Evolutionary conservation across 2,888 invertebrate genomes (phyloP).

Genomic region (Archips crataeganus): DNA sequence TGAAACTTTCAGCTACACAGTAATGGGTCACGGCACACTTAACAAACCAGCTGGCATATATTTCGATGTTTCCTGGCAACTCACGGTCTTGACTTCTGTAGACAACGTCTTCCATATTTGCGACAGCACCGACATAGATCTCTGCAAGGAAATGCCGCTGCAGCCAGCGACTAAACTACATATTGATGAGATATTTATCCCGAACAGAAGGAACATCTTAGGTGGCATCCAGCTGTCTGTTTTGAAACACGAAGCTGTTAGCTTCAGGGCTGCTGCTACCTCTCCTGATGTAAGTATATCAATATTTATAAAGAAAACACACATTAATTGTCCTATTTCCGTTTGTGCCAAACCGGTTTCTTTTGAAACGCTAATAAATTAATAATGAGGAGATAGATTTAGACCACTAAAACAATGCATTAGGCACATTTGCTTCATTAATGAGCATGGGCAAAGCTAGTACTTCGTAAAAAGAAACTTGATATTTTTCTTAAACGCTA

Average conservation of each 20-base stretch:
- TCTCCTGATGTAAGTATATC: conserved; percentile 62
- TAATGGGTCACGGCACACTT: conserved; percentile 67
- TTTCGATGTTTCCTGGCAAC: conserved; percentile 69
- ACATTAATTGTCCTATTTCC: no score
- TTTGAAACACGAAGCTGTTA: conserved; percentile 63
- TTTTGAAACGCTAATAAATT: no score
- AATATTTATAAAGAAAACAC: no score
- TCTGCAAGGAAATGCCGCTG: conserved; percentile 60
- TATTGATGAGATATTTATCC: conserved; percentile 72
- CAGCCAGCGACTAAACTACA: conserved; percentile 62
- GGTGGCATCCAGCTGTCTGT: conserved; percentile 70
- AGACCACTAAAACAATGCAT: no score
- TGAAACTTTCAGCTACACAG: conserved; percentile 63
- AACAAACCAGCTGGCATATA: conserved; percentile 48
- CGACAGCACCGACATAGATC: conserved; percentile 59
- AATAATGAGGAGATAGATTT: no score
- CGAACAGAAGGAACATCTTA: conserved; percentile 74
- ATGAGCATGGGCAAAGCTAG: no score
- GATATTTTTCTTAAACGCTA: no score
- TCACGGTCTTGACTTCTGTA: conserved; percentile 65
- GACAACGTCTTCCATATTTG: conserved; percentile 70
- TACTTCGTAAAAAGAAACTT: no score
- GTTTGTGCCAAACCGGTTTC: no score
- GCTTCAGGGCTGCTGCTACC: conserved; percentile 68
- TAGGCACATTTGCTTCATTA: no score